A percentile compares a stretch with the other conserved stretches of the same genome.
These are phyloP conservation scores for Styela plicata DNA, from an alignment of 23 tunicate genomes.

Conservation along the genomic window DNA sequence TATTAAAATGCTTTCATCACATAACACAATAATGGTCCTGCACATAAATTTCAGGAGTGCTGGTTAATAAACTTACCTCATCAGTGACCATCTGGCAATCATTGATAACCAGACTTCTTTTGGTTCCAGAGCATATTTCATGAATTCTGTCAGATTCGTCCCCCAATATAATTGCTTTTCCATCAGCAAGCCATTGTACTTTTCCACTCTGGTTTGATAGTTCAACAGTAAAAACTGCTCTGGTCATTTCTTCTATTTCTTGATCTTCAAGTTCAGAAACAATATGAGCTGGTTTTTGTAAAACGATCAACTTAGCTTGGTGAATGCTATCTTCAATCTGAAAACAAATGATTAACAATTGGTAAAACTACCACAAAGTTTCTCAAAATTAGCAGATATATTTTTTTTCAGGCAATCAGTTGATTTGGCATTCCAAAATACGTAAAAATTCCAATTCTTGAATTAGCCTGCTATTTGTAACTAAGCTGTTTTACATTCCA, in stretches of 20 bases:
- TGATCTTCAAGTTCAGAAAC: slow-evolving; percentile 29
- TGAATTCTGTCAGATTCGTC: slow-evolving; percentile 28
- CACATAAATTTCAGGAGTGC: too few species aligned
- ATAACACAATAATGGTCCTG: too few species aligned
- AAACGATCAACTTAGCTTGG: slow-evolving; percentile 41
- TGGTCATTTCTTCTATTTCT: slow-evolving; percentile 60
- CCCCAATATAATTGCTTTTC: slow-evolving; percentile 47
- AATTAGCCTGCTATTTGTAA: too few species aligned
- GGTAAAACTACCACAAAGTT: neutral
- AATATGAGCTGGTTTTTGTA: slow-evolving; percentile 44
- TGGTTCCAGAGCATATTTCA: slow-evolving; percentile 44
- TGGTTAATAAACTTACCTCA: slow-evolving; percentile 45
- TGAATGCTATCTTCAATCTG: slow-evolving; percentile 58
- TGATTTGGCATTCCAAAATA: too few species aligned
- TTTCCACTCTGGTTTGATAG: slow-evolving; percentile 56
- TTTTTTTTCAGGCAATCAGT: too few species aligned
- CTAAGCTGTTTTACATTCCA: too few species aligned
- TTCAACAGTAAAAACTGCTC: slow-evolving; percentile 56
- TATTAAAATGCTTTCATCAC: too few species aligned
- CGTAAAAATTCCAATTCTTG: too few species aligned
- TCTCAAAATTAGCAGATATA: too few species aligned
- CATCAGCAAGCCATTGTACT: slow-evolving; percentile 70
- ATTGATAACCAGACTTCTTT: slow-evolving; percentile 48
- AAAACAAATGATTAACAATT: neutral
- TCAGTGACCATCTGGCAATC: slow-evolving; percentile 61